These are phyloP conservation scores for Stramonita haemastoma DNA, from an alignment of 2,888 invertebrate species.

Conservation along the genomic window DNA sequence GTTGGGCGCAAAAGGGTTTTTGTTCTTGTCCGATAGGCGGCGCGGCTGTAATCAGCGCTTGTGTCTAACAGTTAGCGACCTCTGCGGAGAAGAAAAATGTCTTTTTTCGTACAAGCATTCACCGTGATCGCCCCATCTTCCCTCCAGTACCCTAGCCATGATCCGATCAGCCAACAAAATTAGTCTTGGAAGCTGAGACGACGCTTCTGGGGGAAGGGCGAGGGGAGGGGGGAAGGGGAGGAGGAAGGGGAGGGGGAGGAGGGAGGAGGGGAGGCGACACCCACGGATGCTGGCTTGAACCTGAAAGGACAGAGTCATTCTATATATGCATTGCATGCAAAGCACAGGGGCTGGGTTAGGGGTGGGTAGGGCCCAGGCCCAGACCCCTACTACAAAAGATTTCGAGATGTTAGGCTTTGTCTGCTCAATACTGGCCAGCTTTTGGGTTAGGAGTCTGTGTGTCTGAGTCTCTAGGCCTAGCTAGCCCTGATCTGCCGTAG, in stretches of 20 bases:
- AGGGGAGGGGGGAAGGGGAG: not conserved
- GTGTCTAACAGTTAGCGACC: constrained; percentile 18
- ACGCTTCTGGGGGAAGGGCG: not conserved
- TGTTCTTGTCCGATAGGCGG: constrained; percentile 34
- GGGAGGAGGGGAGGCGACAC: not conserved
- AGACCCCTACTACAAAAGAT: no score
- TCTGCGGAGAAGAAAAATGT: constrained; percentile 29
- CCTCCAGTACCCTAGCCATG: not conserved
- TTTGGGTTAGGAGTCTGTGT: no score
- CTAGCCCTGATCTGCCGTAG: no score
- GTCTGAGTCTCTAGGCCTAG: no score
- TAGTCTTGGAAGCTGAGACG: not conserved
- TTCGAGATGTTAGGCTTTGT: no score
- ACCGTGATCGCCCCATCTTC: constrained; percentile 7
- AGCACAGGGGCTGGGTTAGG: not conserved
- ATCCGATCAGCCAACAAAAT: constrained; percentile 17
- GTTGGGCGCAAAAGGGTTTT: constrained; percentile 26
- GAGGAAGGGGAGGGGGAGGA: not conserved
- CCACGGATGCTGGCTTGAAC: no score
- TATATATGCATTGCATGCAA: no score
- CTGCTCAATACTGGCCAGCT: no score
- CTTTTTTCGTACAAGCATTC: constrained; percentile 9
- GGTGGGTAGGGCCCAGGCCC: not conserved
- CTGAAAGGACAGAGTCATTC: no score
- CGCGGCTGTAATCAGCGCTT: constrained; percentile 38